phyloP scores from a whole-genome alignment of 2,797 vertebrate species.

The Spatula versicolor region DNA sequence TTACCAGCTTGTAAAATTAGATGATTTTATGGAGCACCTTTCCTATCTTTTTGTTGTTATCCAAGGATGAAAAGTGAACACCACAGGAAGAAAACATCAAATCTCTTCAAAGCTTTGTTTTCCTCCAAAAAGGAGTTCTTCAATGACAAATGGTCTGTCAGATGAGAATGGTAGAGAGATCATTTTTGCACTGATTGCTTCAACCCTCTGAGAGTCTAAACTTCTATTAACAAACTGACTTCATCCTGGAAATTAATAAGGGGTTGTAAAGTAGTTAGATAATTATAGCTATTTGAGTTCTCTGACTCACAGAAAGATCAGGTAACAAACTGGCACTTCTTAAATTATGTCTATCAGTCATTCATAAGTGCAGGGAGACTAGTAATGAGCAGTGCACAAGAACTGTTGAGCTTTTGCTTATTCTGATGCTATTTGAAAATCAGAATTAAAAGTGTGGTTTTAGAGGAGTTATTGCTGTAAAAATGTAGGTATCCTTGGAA shows the following conservation, averaged over 20 bases:
- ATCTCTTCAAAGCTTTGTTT: neutral
- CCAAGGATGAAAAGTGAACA: neutral
- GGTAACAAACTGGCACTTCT: neutral
- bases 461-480: neutral
- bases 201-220: neutral
- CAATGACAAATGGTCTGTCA: neutral
- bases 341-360: neutral
- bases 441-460: neutral
- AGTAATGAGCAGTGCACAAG: neutral
- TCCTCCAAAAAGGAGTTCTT: neutral
- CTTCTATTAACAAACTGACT: neutral
- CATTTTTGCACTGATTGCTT: neutral
- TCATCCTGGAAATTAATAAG: neutral
- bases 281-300: neutral
- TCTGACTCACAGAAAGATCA: conserved; percentile 1
- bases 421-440: neutral
- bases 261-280: neutral
- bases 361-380: neutral
- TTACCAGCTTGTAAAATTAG: neutral
- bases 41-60: neutral
- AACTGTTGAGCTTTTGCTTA: neutral
- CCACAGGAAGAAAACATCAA: neutral
- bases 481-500: neutral
- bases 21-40: neutral
- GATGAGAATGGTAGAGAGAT: neutral